phyloP scores from a whole-genome alignment of 2,888 invertebrate species.

The Noctua janthina region DNA sequence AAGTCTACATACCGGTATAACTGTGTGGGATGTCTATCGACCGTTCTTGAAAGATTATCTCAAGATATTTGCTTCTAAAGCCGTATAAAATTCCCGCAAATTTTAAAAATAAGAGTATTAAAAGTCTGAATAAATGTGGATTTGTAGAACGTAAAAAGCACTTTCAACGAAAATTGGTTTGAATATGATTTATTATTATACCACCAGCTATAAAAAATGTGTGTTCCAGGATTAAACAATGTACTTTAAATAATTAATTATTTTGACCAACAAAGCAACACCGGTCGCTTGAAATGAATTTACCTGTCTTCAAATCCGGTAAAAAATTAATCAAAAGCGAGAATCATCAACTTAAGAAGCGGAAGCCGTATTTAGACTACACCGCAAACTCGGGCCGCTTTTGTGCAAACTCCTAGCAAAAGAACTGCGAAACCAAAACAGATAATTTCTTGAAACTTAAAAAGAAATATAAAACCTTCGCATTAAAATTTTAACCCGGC shows the following conservation, averaged over 20 bases:
- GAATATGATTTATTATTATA: too few species aligned
- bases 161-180: too few species aligned
- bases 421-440: slow-evolving; percentile 9
- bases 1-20: neutral
- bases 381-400: slow-evolving; percentile 14
- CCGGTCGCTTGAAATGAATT: neutral
- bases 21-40: too few species aligned
- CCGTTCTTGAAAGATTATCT: too few species aligned
- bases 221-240: too few species aligned
- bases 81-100: too few species aligned
- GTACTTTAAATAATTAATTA: neutral
- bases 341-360: neutral
- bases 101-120: too few species aligned
- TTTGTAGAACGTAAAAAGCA: too few species aligned
- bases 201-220: slow-evolving; percentile 10
- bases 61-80: neutral
- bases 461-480: slow-evolving; percentile 39
- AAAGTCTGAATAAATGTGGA: too few species aligned
- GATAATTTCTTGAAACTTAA: slow-evolving; percentile 29
- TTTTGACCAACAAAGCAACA: neutral
- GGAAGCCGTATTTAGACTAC: neutral
- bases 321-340: slow-evolving; percentile 11
- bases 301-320: neutral
- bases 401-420: neutral
- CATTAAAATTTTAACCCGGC: slow-evolving; percentile 27